Evolutionary conservation across 2,113 vertebrate species (phyloP).

Genomic region (Vimba vimba): DNA sequence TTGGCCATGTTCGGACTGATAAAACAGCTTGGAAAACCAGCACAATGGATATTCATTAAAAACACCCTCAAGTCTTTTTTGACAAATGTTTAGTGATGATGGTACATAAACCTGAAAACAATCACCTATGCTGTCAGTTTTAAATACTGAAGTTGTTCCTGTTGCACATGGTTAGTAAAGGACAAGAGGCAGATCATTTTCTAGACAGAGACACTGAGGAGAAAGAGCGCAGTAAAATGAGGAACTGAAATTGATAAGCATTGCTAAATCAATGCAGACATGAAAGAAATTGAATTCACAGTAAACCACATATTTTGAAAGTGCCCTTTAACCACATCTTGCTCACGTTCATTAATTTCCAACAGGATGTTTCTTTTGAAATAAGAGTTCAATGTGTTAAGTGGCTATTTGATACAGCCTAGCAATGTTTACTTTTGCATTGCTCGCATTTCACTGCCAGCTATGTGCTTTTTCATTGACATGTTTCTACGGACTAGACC

Average conservation of each 20-base stretch:
- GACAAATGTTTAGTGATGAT: neutral
- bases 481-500: neutral
- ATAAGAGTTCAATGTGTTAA: neutral
- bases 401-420: neutral
- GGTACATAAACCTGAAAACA: neutral
- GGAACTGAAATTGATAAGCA: conserved; percentile 5
- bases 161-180: conserved; percentile 23
- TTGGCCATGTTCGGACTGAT: neutral
- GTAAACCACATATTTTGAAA: neutral
- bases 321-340: neutral
- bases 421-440: neutral
- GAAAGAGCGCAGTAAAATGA: neutral
- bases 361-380: neutral
- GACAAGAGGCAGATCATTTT: conserved; percentile 10
- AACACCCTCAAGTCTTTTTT: neutral
- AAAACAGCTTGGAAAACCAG: neutral
- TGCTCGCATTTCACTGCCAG: neutral
- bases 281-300: neutral
- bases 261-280: neutral
- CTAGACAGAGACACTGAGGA: neutral
- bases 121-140: neutral
- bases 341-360: neutral
- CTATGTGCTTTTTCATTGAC: conserved; percentile 16
- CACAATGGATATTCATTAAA: neutral
- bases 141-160: neutral